Percentiles rank a stretch among this genome's conserved stretches.
These are phyloP conservation scores for Diceros bicornis DNA, from an alignment of 2,797 vertebrate genomes.

Conservation along the genomic window DNA sequence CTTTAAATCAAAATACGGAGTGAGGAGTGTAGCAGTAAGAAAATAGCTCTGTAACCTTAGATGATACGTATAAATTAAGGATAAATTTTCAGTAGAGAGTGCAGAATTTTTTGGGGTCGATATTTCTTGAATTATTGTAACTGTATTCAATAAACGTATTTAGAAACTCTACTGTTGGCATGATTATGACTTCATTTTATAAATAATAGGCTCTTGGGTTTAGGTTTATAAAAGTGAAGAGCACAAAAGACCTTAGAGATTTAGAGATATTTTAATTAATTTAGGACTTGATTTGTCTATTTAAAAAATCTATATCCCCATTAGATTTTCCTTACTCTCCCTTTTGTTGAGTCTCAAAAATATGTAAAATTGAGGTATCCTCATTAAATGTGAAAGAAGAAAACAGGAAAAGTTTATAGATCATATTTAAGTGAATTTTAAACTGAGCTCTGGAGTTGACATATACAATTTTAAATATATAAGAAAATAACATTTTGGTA, in stretches of 20 bases:
- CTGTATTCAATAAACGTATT: neutral
- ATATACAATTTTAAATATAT: neutral
- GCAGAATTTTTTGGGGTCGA: neutral
- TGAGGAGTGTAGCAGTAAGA: neutral
- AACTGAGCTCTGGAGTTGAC: slow-evolving; percentile 10
- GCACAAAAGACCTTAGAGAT: slow-evolving; percentile 5
- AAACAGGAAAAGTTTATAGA: neutral
- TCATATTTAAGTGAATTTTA: slow-evolving; percentile 17
- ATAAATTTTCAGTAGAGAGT: neutral
- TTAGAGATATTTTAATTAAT: slow-evolving; percentile 66
- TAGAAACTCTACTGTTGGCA: slow-evolving; percentile 36
- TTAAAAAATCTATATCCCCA: neutral
- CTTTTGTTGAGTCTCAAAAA: slow-evolving; percentile 44
- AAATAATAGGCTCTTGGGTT: slow-evolving; percentile 53
- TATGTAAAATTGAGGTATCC: neutral
- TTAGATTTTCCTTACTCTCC: slow-evolving; percentile 54
- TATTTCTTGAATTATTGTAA: slow-evolving; percentile 13
- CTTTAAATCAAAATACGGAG: neutral
- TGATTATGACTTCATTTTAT: slow-evolving; percentile 60
- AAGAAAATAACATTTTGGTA: neutral
- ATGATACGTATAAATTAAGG: neutral
- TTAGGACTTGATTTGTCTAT: slow-evolving; percentile 3
- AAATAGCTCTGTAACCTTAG: neutral
- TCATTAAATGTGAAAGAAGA: slow-evolving; percentile 46
- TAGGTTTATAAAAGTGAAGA: neutral